phyloP scores from a whole-genome alignment of 2,113 vertebrate genomes.

The Oreotrochilus melanogaster region DNA sequence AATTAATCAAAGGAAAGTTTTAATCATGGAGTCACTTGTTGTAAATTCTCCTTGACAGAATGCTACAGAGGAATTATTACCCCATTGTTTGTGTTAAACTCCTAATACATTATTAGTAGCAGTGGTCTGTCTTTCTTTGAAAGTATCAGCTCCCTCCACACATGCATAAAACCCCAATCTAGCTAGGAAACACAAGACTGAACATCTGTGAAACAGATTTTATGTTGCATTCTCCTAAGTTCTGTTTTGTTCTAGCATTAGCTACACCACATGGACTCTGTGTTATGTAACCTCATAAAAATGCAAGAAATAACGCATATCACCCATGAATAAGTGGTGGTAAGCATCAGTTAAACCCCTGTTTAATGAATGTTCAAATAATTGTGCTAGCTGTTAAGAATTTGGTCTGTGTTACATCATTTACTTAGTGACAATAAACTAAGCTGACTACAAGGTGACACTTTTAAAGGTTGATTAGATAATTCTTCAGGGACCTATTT shows the following conservation, averaged over 20 bases:
- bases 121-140: background rate
- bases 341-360: constrained; percentile 1
- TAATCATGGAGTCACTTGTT: background rate
- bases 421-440: constrained; percentile 18
- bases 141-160: background rate
- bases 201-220: constrained; percentile 18
- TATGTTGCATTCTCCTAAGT: background rate
- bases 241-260: background rate
- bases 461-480: constrained; percentile 2
- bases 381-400: background rate
- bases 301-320: constrained; percentile 7
- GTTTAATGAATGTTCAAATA: constrained; percentile 14
- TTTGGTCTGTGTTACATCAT: background rate
- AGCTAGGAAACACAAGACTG: background rate
- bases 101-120: background rate
- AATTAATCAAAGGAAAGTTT: background rate
- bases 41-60: background rate
- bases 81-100: background rate
- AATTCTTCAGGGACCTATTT: background rate
- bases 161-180: background rate
- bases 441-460: constrained; percentile 2
- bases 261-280: background rate
- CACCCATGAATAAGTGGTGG: background rate
- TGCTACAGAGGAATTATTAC: background rate
- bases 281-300: constrained; percentile 35